Base-by-base conservation (phyloP, 1,140 invertebrate genomes). In the Euglossa dilemma region DNA sequence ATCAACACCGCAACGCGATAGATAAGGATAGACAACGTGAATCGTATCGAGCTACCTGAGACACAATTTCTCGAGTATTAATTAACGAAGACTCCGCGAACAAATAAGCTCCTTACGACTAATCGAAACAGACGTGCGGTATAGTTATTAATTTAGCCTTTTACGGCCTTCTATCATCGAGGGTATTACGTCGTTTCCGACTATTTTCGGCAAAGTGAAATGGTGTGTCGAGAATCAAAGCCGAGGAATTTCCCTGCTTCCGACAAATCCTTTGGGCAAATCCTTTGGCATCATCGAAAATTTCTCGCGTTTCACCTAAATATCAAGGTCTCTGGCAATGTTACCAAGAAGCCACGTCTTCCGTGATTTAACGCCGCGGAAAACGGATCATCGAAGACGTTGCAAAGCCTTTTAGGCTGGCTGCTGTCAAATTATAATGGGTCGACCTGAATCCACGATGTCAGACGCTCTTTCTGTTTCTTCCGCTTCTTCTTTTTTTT, bases 371-470 rank as follows among this genome's bases (percentile, higher is more conserved):
- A 47, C 70, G 57, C 57, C 70, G 54, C 45, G 20, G 54, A 71
- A 52, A 66, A 72, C 69, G 45, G 47, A 82, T 83, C 86, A 63
- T 77, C 85, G 85, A 87, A 77, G 81, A 78, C 66, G 61, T 69
- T 25, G 63, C 70, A 67, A 71, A 67, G 61, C 85, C 81, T 87
- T 84, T 87, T 84, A 87, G 81, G 57, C 64, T 28, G 75, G 64
- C 43, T 63, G 67, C 86, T 87, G 86, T 87, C 83, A 80, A 87
- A 87, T 87, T 87, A 87, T 61, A 36, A 57, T 56, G 81, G 78
- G 45, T 75, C 77, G 76, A 87, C 85, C 86, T 73, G 77, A 56
- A 87, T 87, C 80, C 76, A 67, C 69, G 36, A 67, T 80, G 78
- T 63, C 20, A 36, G 54, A 57, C 50, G 61, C 18, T 52, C 14